These are phyloP conservation scores for Drosophila watanabei DNA, from an alignment of 1,140 invertebrate species.

Conservation along the genomic window DNA sequence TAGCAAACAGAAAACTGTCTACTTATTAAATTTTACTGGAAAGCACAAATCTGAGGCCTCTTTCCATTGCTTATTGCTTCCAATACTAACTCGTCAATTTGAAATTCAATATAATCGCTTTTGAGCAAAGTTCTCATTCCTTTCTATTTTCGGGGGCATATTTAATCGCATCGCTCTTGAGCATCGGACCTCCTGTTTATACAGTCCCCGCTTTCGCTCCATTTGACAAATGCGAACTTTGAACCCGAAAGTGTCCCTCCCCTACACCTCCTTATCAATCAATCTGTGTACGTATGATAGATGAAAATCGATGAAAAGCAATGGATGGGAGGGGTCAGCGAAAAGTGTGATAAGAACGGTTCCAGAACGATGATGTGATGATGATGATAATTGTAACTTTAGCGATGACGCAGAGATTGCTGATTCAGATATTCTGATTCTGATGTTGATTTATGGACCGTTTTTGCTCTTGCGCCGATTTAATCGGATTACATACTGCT, in stretches of 20 bases:
- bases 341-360: slow-evolving; percentile 40
- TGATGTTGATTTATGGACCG: slow-evolving; percentile 25
- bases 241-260: slow-evolving; percentile 24
- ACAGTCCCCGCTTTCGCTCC: slow-evolving; percentile 35
- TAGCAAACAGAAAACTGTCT: neutral
- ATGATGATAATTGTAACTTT: slow-evolving; percentile 16
- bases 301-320: slow-evolving; percentile 46
- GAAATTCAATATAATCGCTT: slow-evolving; percentile 19
- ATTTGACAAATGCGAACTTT: slow-evolving; percentile 54
- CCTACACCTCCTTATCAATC: slow-evolving; percentile 36
- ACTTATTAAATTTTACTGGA: neutral
- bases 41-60: neutral
- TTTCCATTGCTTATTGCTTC: neutral
- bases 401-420: slow-evolving; percentile 64
- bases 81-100: slow-evolving; percentile 6
- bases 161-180: slow-evolving; percentile 25
- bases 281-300: slow-evolving; percentile 40
- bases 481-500: slow-evolving; percentile 49
- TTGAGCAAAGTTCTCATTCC: neutral
- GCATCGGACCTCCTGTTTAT: slow-evolving; percentile 16
- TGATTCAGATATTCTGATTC: slow-evolving; percentile 60
- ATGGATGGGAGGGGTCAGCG: slow-evolving; percentile 35
- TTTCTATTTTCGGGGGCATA: slow-evolving; percentile 6
- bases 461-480: slow-evolving; percentile 65
- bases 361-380: slow-evolving; percentile 27